Conservation (phyloP, 2,888 invertebrate genomes). For the Eristalinus sepulchralis region DNA sequence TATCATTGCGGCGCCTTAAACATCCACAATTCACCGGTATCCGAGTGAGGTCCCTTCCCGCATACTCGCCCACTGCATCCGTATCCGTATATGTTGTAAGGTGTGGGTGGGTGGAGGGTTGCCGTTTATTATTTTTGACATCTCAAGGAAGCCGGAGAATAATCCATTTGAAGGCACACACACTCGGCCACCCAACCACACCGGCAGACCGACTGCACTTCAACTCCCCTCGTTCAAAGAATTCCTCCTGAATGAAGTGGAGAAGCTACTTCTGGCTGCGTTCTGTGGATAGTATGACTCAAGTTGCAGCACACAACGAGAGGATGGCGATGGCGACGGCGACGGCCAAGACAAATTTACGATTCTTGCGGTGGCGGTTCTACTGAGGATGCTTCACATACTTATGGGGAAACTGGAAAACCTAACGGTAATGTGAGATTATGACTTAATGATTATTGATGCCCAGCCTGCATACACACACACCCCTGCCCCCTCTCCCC, state of each 20-base stretch:
- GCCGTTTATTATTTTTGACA: conserved; percentile 61
- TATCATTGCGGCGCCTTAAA: conserved; percentile 56
- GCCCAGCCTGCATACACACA: not conserved
- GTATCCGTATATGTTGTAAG: conserved; percentile 1
- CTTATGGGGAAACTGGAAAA: conserved; percentile 4
- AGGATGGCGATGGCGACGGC: not conserved
- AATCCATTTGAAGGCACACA: conserved; percentile 17
- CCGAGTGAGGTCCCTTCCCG: conserved; percentile 7
- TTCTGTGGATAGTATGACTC: conserved; percentile 15
- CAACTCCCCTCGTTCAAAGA: not conserved
- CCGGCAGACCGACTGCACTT: not conserved
- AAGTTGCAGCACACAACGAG: conserved; percentile 51
- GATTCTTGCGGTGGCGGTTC: conserved; percentile 44
- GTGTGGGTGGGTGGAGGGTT: not conserved
- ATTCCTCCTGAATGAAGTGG: conserved; percentile 5
- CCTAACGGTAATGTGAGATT: conserved; percentile 66
- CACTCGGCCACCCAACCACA: not conserved
- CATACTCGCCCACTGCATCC: not conserved
- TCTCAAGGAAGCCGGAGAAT: conserved; percentile 38
- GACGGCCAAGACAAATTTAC: conserved; percentile 51
- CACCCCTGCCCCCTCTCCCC: conserved; percentile 22
- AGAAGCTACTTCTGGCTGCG: conserved; percentile 20
- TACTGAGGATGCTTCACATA: conserved; percentile 1
- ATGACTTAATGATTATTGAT: conserved; percentile 71
- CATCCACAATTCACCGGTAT: conserved; percentile 42